These are phyloP conservation scores for Sternotherus odoratus DNA, from an alignment of 2,797 vertebrate genomes.

Conservation along the genomic window DNA sequence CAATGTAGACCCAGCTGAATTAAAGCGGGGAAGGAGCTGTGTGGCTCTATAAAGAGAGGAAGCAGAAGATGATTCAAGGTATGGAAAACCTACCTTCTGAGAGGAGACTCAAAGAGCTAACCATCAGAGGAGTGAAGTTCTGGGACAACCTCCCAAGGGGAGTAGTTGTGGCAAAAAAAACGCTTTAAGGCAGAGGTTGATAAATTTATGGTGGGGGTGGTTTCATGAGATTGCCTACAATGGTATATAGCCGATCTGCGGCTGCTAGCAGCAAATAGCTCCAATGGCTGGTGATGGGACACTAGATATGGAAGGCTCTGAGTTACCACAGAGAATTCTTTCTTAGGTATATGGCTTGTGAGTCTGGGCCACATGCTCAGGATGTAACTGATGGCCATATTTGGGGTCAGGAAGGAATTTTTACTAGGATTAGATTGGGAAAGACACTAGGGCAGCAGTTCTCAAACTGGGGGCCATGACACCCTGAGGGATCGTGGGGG, in stretches of 20 bases:
- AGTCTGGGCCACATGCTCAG: not conserved
- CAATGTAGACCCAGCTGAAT: not conserved
- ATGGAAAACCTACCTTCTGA: not conserved
- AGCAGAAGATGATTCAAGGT: too few relatives aligned
- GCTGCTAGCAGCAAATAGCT: not conserved
- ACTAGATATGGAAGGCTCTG: not conserved
- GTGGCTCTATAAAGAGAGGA: too few relatives aligned
- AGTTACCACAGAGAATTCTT: not conserved
- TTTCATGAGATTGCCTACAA: not conserved
- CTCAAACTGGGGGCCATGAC: too few relatives aligned
- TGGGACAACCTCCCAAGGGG: not conserved
- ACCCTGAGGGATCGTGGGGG: too few relatives aligned
- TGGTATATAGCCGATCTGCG: not conserved
- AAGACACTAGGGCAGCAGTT: too few relatives aligned
- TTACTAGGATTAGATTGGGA: not conserved
- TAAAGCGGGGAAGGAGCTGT: not conserved
- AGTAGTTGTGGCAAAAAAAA: not conserved
- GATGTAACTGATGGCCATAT: not conserved
- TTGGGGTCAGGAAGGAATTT: not conserved
- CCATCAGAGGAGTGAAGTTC: not conserved
- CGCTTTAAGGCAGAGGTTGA: not conserved
- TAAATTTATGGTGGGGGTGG: not conserved
- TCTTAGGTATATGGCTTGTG: not conserved
- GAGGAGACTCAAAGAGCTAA: not conserved
- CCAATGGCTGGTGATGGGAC: not conserved